Base-by-base conservation (phyloP, 2,888 invertebrate genomes). In the Nesidiocoris tenuis region DNA sequence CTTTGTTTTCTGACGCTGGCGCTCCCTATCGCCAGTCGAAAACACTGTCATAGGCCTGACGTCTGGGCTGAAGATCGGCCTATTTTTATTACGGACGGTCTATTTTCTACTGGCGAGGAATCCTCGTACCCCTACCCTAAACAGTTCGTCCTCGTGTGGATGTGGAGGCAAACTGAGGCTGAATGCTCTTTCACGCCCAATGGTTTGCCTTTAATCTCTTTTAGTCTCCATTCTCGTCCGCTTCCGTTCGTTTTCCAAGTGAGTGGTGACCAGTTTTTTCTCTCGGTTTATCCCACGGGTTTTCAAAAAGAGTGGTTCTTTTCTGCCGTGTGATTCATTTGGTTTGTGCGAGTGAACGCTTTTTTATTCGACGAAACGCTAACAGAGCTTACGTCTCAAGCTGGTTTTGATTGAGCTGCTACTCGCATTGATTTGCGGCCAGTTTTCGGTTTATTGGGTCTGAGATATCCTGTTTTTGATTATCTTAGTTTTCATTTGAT, bases 81-180 rank as follows among this genome's bases (percentile, higher is more conserved):
- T 72, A 72, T 72, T 72, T 72, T 61, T 72, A 39, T 39, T 39
- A 72, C 21, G 61, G 54, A 39, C 39, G 9, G 72, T 61, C 72
- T 72, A 72, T 72, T 72, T 72, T 61, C 72, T 72, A 61, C 72
- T 22, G 54, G 24, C 72, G 19, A 72, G 72, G 72, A 72, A 72
- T 72, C 72, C n/a, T n/a, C n/a, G n/a, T n/a, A n/a, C n/a, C 72
- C 72, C 72, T 72, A 72, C 72, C 61, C 72, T 39, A 3, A 39
- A 12, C 72, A 61, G 61, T 72, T 72, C 72, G 72, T 63, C 72
- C 39, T 65, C 65, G 25, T 56, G 72, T 72, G 72, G 72, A 72
- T 56, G 72, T 72, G 72, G 72, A 72, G 72, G 72, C 61, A 72
- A 61, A 72, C 72, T 72, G n/a, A n/a, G n/a, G n/a, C n/a, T n/a